Evolutionary conservation across 2,113 vertebrate genomes (phyloP).

Genomic region (Hemiscyllium ocellatum): DNA sequence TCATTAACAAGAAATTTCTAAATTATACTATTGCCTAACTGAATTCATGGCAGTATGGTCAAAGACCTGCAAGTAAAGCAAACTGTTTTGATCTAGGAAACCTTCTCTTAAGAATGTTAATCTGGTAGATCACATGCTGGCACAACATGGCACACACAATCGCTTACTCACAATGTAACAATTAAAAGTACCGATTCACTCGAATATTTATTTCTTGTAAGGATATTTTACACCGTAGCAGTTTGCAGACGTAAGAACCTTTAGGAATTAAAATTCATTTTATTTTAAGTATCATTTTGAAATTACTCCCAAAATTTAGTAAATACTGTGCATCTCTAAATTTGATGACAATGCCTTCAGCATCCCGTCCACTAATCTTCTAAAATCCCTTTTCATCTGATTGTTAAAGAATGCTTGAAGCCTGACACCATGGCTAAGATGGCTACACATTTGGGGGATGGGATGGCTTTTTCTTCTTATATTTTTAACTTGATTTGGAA

Average conservation of each 20-base stretch:
- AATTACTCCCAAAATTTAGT: conserved; percentile 68
- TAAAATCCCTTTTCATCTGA: conserved; percentile 99
- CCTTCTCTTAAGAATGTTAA: conserved; percentile 76
- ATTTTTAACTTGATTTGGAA: conserved; percentile 84
- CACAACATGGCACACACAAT: conserved; percentile 64
- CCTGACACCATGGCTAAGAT: conserved; percentile 79
- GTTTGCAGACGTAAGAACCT: not conserved
- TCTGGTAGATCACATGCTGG: conserved; percentile 76
- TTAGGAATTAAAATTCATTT: conserved; percentile 58
- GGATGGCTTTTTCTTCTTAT: conserved; percentile 79
- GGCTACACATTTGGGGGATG: conserved; percentile 73
- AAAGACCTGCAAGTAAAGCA: conserved; percentile 28
- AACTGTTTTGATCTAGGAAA: conserved; percentile 36
- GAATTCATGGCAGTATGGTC: not conserved
- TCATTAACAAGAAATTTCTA: conserved; percentile 1
- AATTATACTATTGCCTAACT: not conserved
- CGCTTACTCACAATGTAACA: conserved; percentile 56
- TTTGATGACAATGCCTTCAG: conserved; percentile 94
- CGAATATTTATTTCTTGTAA: conserved; percentile 48
- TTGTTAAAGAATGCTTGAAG: conserved; percentile 98
- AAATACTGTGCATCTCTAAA: conserved; percentile 80
- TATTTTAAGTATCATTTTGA: conserved; percentile 65
- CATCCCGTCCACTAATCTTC: conserved; percentile 93
- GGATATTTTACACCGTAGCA: not conserved
- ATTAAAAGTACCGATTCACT: conserved; percentile 69